Evolutionary conservation across 1,140 invertebrate genomes (phyloP).

Genomic region (Metaphire vulgaris): DNA sequence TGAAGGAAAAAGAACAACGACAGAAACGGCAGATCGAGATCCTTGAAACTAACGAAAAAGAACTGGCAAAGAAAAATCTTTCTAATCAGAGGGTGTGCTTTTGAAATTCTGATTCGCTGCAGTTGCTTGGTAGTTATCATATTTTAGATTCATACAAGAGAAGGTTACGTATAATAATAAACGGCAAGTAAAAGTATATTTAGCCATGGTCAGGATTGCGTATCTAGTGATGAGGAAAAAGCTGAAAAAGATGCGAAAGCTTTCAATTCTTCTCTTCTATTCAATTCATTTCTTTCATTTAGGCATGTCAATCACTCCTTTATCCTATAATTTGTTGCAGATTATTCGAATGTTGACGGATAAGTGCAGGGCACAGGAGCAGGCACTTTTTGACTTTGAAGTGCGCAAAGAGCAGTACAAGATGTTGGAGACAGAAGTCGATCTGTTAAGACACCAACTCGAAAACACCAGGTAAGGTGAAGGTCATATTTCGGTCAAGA

Average conservation of each 20-base stretch:
- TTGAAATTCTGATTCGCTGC: too few species aligned
- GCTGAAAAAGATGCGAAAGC: too few species aligned
- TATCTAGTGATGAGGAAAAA: too few species aligned
- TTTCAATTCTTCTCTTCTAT: too few species aligned
- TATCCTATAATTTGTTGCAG: background rate
- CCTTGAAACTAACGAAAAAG: slow-evolving; percentile 50
- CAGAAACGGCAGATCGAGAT: slow-evolving; percentile 48
- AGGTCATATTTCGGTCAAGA: background rate
- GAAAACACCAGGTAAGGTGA: background rate
- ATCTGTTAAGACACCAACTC: background rate
- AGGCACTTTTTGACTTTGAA: background rate
- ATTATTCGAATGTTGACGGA: background rate
- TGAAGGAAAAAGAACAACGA: slow-evolving; percentile 44
- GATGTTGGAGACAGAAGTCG: background rate
- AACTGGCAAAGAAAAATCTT: slow-evolving; percentile 50
- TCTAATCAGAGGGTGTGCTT: slow-evolving; percentile 50
- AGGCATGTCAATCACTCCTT: too few species aligned
- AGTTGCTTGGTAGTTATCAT: too few species aligned
- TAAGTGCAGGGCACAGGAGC: background rate
- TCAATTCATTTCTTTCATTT: too few species aligned
- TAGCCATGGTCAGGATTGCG: too few species aligned
- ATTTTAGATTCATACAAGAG: too few species aligned
- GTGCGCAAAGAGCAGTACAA: background rate
- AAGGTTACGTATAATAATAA: too few species aligned
- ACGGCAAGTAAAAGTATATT: too few species aligned